Percentiles rank a stretch among this genome's conserved stretches.
Evolutionary conservation across 2,888 invertebrate species (phyloP).

Genomic region (Epinotia bilunana): DNA sequence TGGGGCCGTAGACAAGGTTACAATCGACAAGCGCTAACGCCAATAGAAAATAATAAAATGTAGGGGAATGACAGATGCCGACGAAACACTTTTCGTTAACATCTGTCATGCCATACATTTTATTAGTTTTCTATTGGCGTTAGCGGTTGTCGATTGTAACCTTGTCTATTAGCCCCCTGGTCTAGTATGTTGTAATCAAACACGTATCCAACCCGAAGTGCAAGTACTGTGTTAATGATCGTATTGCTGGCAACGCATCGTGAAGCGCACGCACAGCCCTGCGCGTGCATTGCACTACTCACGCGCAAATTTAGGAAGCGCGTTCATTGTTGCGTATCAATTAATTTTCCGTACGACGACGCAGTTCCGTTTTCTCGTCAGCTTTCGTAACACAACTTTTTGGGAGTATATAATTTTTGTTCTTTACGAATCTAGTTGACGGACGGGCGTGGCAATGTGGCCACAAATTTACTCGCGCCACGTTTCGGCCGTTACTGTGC

Average conservation of each 20-base stretch:
- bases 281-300: slow-evolving; percentile 29
- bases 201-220: not conserved
- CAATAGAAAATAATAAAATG: too few species aligned
- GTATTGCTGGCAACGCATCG: slow-evolving; percentile 6
- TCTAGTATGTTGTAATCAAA: not conserved
- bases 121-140: too few species aligned
- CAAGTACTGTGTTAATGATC: not conserved
- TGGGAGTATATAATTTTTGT: slow-evolving; percentile 48
- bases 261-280: slow-evolving; percentile 17
- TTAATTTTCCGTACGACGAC: slow-evolving; percentile 40
- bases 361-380: slow-evolving; percentile 48
- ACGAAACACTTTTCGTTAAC: too few species aligned
- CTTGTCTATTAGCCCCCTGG: too few species aligned
- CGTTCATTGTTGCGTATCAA: slow-evolving; percentile 42
- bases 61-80: too few species aligned
- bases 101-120: too few species aligned
- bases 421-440: slow-evolving; percentile 50
- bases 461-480: slow-evolving; percentile 2
- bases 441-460: slow-evolving; percentile 51
- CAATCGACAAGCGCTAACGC: too few species aligned
- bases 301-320: slow-evolving; percentile 43
- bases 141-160: too few species aligned
- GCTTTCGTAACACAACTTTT: slow-evolving; percentile 50
- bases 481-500: not conserved
- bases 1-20: too few species aligned